A percentile compares a stretch with the other conserved stretches of the same genome.
Evolutionary conservation across 2,888 invertebrate species (phyloP).

Genomic region (Adelphocoris suturalis): DNA sequence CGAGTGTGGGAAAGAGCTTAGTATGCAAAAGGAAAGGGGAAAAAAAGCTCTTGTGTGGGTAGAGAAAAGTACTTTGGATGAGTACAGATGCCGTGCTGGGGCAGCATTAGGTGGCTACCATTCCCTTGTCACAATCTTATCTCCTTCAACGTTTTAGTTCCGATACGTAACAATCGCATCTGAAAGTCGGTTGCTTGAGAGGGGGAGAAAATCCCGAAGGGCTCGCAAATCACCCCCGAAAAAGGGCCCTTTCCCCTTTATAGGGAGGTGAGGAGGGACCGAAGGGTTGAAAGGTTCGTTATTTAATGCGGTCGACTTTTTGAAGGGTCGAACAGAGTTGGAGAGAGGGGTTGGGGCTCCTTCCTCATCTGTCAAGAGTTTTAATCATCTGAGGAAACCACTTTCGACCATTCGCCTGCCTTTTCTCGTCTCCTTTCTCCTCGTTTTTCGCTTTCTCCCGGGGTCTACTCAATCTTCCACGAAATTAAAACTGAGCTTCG

Average conservation of each 20-base stretch:
- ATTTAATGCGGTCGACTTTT: conserved; percentile 42
- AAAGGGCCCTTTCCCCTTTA: not conserved
- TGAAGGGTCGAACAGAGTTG: not conserved
- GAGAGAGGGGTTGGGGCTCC: not conserved
- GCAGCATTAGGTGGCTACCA: conserved; percentile 30
- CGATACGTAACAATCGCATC: conserved; percentile 52
- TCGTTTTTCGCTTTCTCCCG: not conserved
- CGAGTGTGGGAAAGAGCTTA: conserved; percentile 59
- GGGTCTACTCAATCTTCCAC: not conserved
- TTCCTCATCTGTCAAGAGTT: conserved; percentile 54
- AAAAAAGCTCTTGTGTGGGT: conserved; percentile 2
- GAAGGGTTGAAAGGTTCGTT: conserved; percentile 18
- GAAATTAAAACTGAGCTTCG: conserved; percentile 15
- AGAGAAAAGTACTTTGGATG: conserved; percentile 47
- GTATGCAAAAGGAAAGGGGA: conserved; percentile 51
- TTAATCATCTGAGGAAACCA: conserved; percentile 56
- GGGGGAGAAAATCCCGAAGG: not conserved
- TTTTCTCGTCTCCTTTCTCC: not conserved
- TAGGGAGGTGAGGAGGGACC: not conserved
- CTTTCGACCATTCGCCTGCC: not conserved
- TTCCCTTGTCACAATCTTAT: conserved; percentile 58
- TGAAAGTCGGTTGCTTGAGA: not conserved
- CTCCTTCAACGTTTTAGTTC: conserved; percentile 40
- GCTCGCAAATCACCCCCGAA: not conserved
- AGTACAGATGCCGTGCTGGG: conserved; percentile 41